phyloP scores from a whole-genome alignment of 2,113 vertebrate genomes.

The Bos javanicus region DNA sequence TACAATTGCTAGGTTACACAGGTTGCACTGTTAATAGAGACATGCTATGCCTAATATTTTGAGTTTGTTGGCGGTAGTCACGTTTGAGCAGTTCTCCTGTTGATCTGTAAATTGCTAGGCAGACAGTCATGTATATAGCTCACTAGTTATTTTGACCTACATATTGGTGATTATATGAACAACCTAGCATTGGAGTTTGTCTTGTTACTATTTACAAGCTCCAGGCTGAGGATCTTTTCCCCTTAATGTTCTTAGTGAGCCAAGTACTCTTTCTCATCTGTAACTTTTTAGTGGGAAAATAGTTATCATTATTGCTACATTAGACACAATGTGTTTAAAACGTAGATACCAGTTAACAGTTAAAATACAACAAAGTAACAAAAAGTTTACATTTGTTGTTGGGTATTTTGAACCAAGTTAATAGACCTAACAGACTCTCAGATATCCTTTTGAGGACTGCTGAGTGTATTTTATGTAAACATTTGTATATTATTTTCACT shows the following conservation, averaged over 20 bases:
- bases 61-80: not conserved
- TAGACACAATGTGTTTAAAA: not conserved
- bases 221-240: not conserved
- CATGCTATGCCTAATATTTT: not conserved
- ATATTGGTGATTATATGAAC: slow-evolving; percentile 10
- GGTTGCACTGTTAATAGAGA: not conserved
- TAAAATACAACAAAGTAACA: not conserved
- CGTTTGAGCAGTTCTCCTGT: not conserved
- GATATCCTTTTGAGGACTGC: not conserved
- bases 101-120: slow-evolving; percentile 14
- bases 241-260: not conserved
- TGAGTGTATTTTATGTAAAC: not conserved
- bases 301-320: not conserved
- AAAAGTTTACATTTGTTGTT: not conserved
- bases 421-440: not conserved
- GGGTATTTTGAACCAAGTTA: not conserved
- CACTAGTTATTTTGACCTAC: slow-evolving; percentile 41
- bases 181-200: not conserved
- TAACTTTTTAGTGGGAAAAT: not conserved
- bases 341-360: not conserved
- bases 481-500: not conserved
- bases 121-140: not conserved
- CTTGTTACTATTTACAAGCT: slow-evolving; percentile 4
- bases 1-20: not conserved
- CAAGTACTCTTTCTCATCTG: not conserved